Base-by-base conservation (phyloP, 37 sponge, comb jelly and placozoan species). In the Beroe ovata region DNA sequence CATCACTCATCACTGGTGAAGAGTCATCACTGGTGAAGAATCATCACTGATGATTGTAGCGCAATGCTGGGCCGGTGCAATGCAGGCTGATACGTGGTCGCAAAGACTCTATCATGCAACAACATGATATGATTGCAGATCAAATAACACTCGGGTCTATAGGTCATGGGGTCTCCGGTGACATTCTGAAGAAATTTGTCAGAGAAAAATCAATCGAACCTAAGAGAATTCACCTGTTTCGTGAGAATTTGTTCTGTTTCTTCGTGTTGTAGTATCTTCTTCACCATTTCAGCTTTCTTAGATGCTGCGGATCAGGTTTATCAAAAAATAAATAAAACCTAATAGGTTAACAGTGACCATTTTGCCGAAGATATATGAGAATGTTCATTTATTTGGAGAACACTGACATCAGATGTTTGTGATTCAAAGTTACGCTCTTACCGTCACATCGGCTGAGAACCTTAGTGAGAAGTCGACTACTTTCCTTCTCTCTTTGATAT, bases 401-500 rank as follows among this genome's bases (percentile, higher is more conserved):
- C 16, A 19, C 59, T 58, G 59, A 58, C 59, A 58, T 58, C 59
- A 58, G 11, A 18, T 19, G 18, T 19, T 58, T 11, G n/a, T n/a
- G n/a, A n/a, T n/a, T n/a, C n/a, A n/a, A n/a, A n/a, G n/a, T n/a
- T n/a, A n/a, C n/a, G n/a, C n/a, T n/a, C 69, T 32, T 66, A 66
- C 69, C 29, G 29, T 66, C 69, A 37, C 69, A 66, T 66, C 69
- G 29, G 35, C 32, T 11, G 4, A 66, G 35, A 32, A 66, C 69
- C 34, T 66, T 29, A 18, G 32, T 18, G 14, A 66, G 69, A 14
- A 66, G 2, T 30, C 34, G 29, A 30, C 16, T 66, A 1, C 8
- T 32, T 11, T 66, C 69, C 69, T 66, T 66, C 34, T 66, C 69
- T 66, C 30, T 66, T 37, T 66, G 69, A 18, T 66, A 66, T 33